Base-by-base conservation (phyloP, 2,797 vertebrate species). In the Aotus griseimembra region DNA sequence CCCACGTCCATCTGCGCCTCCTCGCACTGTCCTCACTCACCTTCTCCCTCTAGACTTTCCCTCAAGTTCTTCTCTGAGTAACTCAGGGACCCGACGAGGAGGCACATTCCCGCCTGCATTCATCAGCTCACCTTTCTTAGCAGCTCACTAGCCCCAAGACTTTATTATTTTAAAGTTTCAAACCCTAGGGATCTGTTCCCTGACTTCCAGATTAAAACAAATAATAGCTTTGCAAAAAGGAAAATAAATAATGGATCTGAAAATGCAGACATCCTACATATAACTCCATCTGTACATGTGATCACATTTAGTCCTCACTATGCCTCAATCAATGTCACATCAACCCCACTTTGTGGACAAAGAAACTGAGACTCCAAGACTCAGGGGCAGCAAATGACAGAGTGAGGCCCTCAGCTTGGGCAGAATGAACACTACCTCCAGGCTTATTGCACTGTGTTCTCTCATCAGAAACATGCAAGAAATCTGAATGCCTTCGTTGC, bases 1-100 rank as follows among this genome's bases (percentile, higher is more conserved):
- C 39, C n/a, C 55, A 30, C 39, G 17, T 5, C 7, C 7, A 1
- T 26, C 61, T 26, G 15, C 0, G 2, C 26, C 33, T 30, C 10
- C 19, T 28, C n/a, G 30, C 7, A 33, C 10, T 6, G 1, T 33
- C 33, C 44, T 55, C 48, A 9, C 36, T 9, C 14, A 8, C 28
- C 36, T 33, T 30, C 44, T 36, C 26, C 48, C 2, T 20, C 30
- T 9, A 41, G 79, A n/a, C 15, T 58, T 58, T 57, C 15, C 8
- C 46, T 9, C 20, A 22, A 26, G 20, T 22, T 67, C 46, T 39
- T 46, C 44, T 17, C 64, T 0, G 4, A 39, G 24, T 36, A 22
- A 7, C 39, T 24, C 46, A 33, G 26, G 48, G 36, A 26, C 22
- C 22, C 33, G 36, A 10, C 4, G 39, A 44, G 50, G 46, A 50